Evolutionary conservation across 2,797 vertebrate genomes (phyloP).

Genomic region (Mus minutoides): DNA sequence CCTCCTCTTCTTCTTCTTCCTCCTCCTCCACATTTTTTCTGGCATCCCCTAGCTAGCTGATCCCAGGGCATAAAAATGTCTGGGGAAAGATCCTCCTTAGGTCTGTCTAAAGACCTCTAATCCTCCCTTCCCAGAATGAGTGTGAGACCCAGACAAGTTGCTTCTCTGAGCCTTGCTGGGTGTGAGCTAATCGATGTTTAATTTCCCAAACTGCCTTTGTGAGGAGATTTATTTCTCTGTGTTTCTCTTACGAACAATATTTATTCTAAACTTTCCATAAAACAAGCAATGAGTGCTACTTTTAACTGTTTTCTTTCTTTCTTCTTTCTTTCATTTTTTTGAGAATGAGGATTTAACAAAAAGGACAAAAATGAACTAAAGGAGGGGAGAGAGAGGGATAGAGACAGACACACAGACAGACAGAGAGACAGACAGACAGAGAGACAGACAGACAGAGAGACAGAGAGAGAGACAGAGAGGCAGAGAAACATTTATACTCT

Average conservation of each 20-base stretch:
- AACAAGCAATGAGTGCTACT: constrained; percentile 42
- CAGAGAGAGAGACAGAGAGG: rapidly evolving
- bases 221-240: constrained; percentile 76
- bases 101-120: constrained; percentile 70
- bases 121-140: constrained; percentile 63
- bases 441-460: rapidly evolving
- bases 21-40: background rate
- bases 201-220: constrained; percentile 73
- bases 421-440: background rate
- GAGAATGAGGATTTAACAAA: background rate
- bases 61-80: background rate
- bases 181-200: constrained; percentile 76
- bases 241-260: constrained; percentile 75
- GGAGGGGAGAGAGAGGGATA: too few relatives aligned
- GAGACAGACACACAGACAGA: background rate
- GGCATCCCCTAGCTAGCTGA: constrained; percentile 47
- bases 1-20: rapidly evolving
- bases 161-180: constrained; percentile 72
- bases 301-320: background rate
- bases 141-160: constrained; percentile 67
- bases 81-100: constrained; percentile 63
- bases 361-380: background rate
- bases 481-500: too few relatives aligned
- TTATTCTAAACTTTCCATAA: constrained; percentile 74
- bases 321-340: background rate